Evolutionary conservation across 2,797 vertebrate genomes (phyloP).

Genomic region (Tinamus major): DNA sequence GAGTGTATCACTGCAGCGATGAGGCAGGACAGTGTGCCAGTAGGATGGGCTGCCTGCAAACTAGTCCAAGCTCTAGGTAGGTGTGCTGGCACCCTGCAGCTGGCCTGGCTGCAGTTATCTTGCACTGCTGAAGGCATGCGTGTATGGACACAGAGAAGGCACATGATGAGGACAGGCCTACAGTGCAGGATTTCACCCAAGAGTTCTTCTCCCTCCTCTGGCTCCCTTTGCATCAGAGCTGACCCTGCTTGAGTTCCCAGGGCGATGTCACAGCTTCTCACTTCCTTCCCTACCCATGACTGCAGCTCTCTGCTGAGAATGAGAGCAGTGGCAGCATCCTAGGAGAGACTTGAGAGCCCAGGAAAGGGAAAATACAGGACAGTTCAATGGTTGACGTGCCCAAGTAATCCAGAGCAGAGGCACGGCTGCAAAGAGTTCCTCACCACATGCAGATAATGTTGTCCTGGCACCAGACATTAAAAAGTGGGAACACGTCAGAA

Average conservation of each 20-base stretch:
- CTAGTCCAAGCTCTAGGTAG: background rate
- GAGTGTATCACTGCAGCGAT: background rate
- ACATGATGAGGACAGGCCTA: background rate
- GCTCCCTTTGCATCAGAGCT: background rate
- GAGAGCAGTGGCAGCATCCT: background rate
- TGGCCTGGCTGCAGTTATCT: background rate
- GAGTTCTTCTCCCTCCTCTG: background rate
- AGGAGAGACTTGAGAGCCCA: background rate
- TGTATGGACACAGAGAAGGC: background rate
- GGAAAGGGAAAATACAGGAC: background rate
- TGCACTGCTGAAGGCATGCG: background rate
- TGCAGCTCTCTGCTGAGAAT: background rate
- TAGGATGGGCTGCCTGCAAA: background rate
- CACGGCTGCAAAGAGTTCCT: constrained; percentile 10
- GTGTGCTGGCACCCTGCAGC: background rate
- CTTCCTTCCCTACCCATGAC: background rate
- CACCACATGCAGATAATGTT: background rate
- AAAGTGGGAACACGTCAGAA: background rate
- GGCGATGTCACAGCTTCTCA: background rate
- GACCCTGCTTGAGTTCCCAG: background rate
- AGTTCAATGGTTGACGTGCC: background rate
- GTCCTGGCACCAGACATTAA: background rate
- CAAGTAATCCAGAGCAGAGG: background rate
- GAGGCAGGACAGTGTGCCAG: background rate
- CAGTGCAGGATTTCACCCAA: background rate